Base-by-base conservation (phyloP, 2,797 vertebrate genomes). In the Neosalanx taihuensis region DNA sequence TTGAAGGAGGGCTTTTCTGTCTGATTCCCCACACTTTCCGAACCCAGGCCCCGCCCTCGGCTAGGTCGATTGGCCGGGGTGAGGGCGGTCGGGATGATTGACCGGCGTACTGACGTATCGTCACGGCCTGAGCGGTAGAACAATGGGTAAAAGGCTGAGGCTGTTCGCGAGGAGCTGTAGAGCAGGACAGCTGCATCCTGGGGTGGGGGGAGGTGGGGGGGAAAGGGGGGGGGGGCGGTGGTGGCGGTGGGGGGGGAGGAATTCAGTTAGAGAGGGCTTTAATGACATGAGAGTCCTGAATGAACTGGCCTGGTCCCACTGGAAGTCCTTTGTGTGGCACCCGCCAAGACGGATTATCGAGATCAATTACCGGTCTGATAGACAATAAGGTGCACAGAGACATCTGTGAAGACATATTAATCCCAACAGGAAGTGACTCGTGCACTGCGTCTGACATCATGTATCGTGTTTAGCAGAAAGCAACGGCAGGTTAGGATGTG, bases 131-230 rank as follows among this genome's bases (percentile, higher is more conserved):
- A 31, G 37, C 35, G 51, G 70, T 26, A 58, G 30, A 20, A 31
- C 41, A 62, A 26, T 69, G 41, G 41, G 7, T 56, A n/a, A 75
- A 46, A 46, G 7, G 1, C 61, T 60, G 20, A 75, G 70, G 61
- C 41, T 35, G 37, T 29, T 67, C 5, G 5, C 0, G 15, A 56
- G 51, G 6, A 73, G 79, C 76, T 76, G 79, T 63, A 69, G 69
- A 72, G 69, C 73, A 81, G 72, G 72, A 59, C 87, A 86, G 87
- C 87, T 88, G 86, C 83, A 85, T 88, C 86, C 84, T 7, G 74
- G 41, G 41, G 41, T 1, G 3, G 33, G 56, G 37, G 72, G 58
- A 71, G 70, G 76, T 84, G 18, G 73, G 33, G 6, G 33, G 23
- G 23, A 1, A 53, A 33, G 72, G 60, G 23, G 23, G 23, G 1